Conservation (phyloP, 2,113 vertebrate genomes). For the Machaerirhynchus nigripectus region DNA sequence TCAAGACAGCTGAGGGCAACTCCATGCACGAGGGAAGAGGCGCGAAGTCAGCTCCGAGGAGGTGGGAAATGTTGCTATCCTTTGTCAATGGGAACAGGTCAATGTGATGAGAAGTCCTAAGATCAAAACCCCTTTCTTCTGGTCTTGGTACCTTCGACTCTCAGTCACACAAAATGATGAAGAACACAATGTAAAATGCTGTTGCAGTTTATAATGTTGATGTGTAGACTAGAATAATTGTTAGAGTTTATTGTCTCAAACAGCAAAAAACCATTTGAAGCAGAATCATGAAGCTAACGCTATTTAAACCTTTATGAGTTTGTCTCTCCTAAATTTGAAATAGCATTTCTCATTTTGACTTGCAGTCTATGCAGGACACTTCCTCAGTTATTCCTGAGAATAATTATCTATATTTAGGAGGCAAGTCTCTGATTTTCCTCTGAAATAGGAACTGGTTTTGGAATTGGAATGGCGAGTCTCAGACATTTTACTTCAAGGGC, state of each 20-base stretch:
- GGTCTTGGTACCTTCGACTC: background rate
- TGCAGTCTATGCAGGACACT: background rate
- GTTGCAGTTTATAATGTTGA: background rate
- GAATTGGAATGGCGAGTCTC: background rate
- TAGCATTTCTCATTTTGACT: background rate
- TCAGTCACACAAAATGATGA: background rate
- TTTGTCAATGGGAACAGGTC: background rate
- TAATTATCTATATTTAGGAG: conserved; percentile 7
- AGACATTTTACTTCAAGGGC: background rate
- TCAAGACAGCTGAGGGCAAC: background rate
- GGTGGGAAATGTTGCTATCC: background rate
- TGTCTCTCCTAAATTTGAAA: background rate
- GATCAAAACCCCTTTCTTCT: background rate
- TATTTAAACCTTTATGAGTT: background rate
- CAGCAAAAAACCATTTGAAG: background rate
- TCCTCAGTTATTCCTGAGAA: background rate
- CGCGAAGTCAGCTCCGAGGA: background rate
- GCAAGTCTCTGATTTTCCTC: background rate
- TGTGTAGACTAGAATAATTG: fast-evolving
- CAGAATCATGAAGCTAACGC: background rate
- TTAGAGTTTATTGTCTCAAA: background rate
- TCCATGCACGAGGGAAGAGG: background rate
- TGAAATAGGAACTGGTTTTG: conserved; percentile 3
- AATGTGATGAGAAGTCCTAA: background rate
- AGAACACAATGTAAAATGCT: background rate